Base-by-base conservation (phyloP, 2,797 vertebrate species). In the Myotis planiceps region DNA sequence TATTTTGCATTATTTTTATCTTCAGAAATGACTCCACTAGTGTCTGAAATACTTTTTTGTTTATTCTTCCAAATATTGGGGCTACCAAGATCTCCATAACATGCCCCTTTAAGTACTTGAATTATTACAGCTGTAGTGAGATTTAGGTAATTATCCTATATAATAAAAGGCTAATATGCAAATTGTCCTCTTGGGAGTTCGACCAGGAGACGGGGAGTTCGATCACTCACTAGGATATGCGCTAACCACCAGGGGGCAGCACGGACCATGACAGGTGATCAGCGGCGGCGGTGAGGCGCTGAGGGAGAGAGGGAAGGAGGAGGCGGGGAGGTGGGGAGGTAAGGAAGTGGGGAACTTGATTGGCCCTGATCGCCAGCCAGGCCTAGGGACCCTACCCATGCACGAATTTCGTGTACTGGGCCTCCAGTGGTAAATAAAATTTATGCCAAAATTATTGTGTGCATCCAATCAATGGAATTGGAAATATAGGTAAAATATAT, bases 21-120 rank as follows among this genome's bases (percentile, higher is more conserved):
- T 95, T 90, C 60, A 93, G 90, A 97, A 96, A 89, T 76, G 92
- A 0, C 34, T 97, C 23, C 95, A n/a, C 47, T 3, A 9, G 84
- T 88, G 84, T 60, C 29, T 96, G 90, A 72, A 92, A 63, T 60
- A 93, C 53, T 47, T 90, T 90, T 71, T 74, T 19, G 32, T 3
- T 95, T 34, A 75, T 69, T 76, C 68, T 75, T 29, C 5, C n/a
- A 88, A 75, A 65, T 65, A 0, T 60, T 55, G 1, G 5, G 5
- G 9, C 32, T 55, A 66, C 51, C 81, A 53, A 86, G 88, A 97
- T 42, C 69, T 39, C 10, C 32, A 39, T 15, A n/a, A 84, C 5
- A 53, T 88, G 55, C 72, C 60, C 78, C 89, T 94, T 53, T 92
- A 63, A 29, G 21, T 47, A 69, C 12, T 80, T 69, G 34, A 66